Percentiles rank a stretch among this genome's conserved stretches.
Conservation (phyloP, 2,113 vertebrate genomes). For the Tenebrosternarchus preto region DNA sequence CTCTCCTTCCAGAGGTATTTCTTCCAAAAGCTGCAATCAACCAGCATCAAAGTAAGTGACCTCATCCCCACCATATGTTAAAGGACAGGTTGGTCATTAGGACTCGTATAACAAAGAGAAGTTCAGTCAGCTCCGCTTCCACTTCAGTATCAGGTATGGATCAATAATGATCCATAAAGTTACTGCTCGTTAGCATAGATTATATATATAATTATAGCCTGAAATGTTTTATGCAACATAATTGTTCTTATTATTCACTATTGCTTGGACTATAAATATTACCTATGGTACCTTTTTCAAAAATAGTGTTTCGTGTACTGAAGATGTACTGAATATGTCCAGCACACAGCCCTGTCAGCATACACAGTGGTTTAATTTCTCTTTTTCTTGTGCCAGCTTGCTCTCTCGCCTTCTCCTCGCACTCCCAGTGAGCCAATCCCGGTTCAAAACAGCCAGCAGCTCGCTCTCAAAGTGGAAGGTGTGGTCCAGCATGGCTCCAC, state of each 20-base stretch:
- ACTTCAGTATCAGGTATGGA: no score
- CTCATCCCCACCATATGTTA: background rate
- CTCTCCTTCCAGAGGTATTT: slow-evolving; percentile 97
- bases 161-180: background rate
- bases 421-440: slow-evolving; percentile 91
- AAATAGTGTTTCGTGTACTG: no score
- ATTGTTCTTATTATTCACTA: background rate
- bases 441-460: slow-evolving; percentile 91
- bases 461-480: slow-evolving; percentile 94
- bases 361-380: background rate
- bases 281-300: no score
- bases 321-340: no score
- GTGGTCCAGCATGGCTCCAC: slow-evolving; percentile 94
- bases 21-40: slow-evolving; percentile 97
- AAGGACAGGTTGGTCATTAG: background rate
- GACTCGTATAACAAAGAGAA: background rate
- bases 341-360: no score
- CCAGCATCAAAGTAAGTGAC: slow-evolving; percentile 90
- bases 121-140: background rate
- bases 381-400: slow-evolving; percentile 76
- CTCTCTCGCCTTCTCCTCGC: slow-evolving; percentile 91
- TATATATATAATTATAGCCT: background rate
- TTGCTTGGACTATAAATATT: no score
- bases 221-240: background rate
- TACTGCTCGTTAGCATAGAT: background rate